Base-by-base conservation (phyloP, 2,888 invertebrate species). In the Trichacis sp. region DNA sequence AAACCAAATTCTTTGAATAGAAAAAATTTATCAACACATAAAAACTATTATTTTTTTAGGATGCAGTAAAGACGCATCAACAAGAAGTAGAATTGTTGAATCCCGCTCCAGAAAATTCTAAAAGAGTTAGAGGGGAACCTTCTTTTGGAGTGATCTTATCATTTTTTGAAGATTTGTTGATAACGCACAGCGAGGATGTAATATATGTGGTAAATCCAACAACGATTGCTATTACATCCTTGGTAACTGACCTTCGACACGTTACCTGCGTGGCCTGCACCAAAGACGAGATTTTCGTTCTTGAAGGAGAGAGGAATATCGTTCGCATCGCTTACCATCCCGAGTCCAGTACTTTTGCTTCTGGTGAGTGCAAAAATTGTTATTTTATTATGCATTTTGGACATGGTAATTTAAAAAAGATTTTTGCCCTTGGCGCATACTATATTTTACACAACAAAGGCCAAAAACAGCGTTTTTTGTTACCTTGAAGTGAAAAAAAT, bases 251-350 rank as follows among this genome's bases (percentile, higher is more conserved):
- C 64, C 71, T 84, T 11, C 70, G 84, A 38, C 77, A 73, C 9
- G 75, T 84, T 17, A 81, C 79, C 12, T 80, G 84, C 24, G 88
- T 91, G 50, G 88, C 89, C 0, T 90, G 90, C 70, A 86, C 87
- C 73, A 89, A 88, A 78, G 90, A 91, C 71, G 93, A 93, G 86
- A 91, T 96, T 72, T 95, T 95, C 85, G 87, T 96, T 48, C 85
- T 96, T 74, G 93, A 94, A 81, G 93, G 93, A 0, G 88, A 90
- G 46, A 88, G 94, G 68, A 92, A 92, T 75, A 85, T 96, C 64
- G 85, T 95, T 52, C 87, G 96, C n/a, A 88, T 96, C 47, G 91
- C 92, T 33, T 89, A 89, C 71, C 85, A 88, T 76, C 94, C 95
- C 8, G 94, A 94, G 80, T 87, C 86, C 43, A 70, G 63, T 38